Evolutionary conservation across 2,113 vertebrate genomes (phyloP), one percentile per base, ranked within the genome.

Genomic region (Xyrauchen texanus): DNA sequence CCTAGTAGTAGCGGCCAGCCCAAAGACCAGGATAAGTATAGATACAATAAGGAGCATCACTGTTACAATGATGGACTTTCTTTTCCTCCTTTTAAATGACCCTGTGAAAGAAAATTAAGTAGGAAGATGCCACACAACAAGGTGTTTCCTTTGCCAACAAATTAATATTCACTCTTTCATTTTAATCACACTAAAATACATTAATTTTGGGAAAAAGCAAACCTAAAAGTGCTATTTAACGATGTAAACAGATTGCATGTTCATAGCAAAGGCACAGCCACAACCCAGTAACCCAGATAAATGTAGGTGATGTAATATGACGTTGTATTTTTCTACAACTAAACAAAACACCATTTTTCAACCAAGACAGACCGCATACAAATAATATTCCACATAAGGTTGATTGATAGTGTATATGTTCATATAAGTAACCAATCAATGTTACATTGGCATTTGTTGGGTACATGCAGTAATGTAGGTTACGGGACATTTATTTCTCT

Each of bases 11-110:
- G 98, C 98, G 10, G 96, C 97, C 86, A 98, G 92, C 83, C 97
- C 98, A 74, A 98, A 96, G 62, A 97, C 92, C 83, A 99, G 95
- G 90, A 99, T 99, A 85, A 99, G 94, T 82, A 97, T 87, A 0
- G 98, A 99, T 10, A 98, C 96, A 53, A 98, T 93, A 79, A 99
- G 93, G 72, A 99, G 93, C 89, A 96, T 92, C 88, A 92, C 96
- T 0, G 96, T 98, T 85, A 98, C 95, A 34, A 96, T 95, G 81
- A 99, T 95, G 77, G 98, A 98, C 93, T 98, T 97, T 91, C 94
- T 93, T 90, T 98, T 98, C 91, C 96, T 96, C 91, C 94, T 94
- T 88, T 96, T 97, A 88, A 97, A 99, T 79, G 96, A 95, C 76
- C 98, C 98, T 99, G 67, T 5, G 62, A 75, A 70, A 61, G 15